These are phyloP conservation scores for Hemitrygon akajei DNA, from an alignment of 2,797 vertebrate species.

Conservation along the genomic window DNA sequence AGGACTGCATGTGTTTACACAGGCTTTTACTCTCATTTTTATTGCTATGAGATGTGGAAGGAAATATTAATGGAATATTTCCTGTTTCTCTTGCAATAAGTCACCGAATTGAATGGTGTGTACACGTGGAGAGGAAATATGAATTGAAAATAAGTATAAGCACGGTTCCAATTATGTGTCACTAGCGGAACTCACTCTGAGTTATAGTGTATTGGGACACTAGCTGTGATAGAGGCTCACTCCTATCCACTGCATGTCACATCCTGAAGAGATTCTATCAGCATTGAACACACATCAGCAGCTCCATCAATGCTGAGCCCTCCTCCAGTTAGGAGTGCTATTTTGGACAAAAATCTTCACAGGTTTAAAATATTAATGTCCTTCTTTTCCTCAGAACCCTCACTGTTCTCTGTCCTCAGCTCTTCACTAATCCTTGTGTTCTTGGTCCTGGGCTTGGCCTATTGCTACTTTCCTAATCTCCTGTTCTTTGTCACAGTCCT, in stretches of 20 bases:
- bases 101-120: neutral
- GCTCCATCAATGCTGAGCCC: neutral
- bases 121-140: slow-evolving; percentile 22
- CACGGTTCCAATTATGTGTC: neutral
- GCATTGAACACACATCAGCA: neutral
- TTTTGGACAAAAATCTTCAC: neutral
- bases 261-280: slow-evolving; percentile 15
- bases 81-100: slow-evolving; percentile 35
- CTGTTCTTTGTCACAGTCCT: too few species aligned
- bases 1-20: neutral
- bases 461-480: too few species aligned
- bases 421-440: too few species aligned
- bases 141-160: slow-evolving; percentile 18
- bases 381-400: too few species aligned
- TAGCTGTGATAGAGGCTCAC: neutral
- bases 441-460: too few species aligned
- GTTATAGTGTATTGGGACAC: neutral
- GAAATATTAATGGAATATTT: slow-evolving; percentile 34
- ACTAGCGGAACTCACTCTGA: too few species aligned
- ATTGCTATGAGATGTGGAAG: slow-evolving; percentile 17
- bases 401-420: too few species aligned
- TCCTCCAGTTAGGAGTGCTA: neutral
- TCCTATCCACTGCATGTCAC: neutral
- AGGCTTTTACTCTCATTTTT: neutral
- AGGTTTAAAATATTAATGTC: too few species aligned